These are phyloP conservation scores for Calidris pygmaea DNA, from an alignment of 2,113 vertebrate species.

Conservation along the genomic window DNA sequence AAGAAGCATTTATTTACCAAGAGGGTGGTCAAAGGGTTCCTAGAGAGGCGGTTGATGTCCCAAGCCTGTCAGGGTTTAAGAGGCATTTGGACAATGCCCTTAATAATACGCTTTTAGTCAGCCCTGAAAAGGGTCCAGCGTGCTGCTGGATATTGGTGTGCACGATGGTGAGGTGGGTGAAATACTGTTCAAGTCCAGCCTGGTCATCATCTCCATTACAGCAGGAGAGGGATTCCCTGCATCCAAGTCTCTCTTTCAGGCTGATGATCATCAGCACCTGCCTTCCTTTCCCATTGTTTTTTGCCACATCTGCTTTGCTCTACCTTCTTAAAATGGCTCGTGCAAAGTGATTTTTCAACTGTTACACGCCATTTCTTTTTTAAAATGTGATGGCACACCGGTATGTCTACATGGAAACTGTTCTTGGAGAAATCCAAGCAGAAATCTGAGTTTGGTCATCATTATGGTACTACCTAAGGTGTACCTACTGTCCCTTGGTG, in stretches of 20 bases:
- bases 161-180: neutral
- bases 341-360: neutral
- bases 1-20: neutral
- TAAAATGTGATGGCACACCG: neutral
- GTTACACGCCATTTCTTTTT: neutral
- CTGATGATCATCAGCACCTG: neutral
- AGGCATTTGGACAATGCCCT: neutral
- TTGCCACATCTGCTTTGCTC: neutral
- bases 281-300: neutral
- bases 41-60: too few relatives aligned
- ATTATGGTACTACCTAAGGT: neutral
- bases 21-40: too few relatives aligned
- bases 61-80: neutral
- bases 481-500: neutral
- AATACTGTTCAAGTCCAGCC: neutral
- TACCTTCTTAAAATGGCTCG: neutral
- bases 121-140: too few relatives aligned
- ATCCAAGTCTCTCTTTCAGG: neutral
- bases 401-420: neutral
- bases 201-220: neutral
- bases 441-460: neutral
- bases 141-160: neutral
- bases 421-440: neutral
- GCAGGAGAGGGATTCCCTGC: neutral
- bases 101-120: neutral